Evolutionary conservation across 2,888 invertebrate genomes (phyloP).

Genomic region (Ectemnius continuus): DNA sequence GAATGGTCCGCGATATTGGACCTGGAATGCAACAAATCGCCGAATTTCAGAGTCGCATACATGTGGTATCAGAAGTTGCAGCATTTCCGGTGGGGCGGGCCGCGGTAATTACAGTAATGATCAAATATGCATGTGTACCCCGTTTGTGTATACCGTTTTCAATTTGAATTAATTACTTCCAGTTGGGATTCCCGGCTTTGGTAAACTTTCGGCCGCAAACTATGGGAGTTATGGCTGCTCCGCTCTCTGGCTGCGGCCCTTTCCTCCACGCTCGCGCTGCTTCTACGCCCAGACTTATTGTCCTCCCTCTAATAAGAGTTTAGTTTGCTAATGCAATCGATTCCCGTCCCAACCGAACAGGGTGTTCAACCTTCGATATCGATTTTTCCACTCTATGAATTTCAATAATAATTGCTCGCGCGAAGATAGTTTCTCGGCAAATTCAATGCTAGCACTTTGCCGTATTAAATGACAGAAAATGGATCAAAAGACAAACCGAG

Average conservation of each 20-base stretch:
- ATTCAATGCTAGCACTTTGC: no score
- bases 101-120: no score
- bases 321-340: neutral
- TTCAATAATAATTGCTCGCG: no score
- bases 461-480: no score
- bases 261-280: neutral
- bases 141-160: neutral
- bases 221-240: constrained; percentile 2
- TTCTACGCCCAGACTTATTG: neutral
- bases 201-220: constrained; percentile 4
- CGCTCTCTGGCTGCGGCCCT: neutral
- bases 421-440: neutral
- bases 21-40: no score
- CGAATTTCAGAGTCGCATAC: no score
- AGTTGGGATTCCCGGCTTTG: neutral
- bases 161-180: constrained; percentile 2
- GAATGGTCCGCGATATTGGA: no score
- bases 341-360: neutral
- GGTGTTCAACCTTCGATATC: neutral
- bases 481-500: no score
- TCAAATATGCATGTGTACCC: no score
- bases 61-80: no score
- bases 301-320: constrained; percentile 1
- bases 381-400: no score
- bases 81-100: no score